Evolutionary conservation across 2,888 invertebrate genomes (phyloP), one percentile per base, ranked within the genome.

Genomic region (Ophraella communa): DNA sequence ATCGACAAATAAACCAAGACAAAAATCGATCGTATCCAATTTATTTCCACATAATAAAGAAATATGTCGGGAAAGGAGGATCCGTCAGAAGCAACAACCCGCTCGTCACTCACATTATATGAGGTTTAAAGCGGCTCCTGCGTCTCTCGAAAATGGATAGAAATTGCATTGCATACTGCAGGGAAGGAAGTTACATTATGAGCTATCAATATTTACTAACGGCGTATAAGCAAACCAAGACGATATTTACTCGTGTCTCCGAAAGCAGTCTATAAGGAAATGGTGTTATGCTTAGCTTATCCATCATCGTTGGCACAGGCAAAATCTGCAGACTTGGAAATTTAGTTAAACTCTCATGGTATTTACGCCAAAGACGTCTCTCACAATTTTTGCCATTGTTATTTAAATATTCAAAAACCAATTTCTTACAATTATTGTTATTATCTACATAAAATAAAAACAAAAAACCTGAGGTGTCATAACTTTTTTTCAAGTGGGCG

Each of bases 141-240:
- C 49, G 27, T 51, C 44, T 3, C 27, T 35, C 33, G 23, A 49
- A 58, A 49, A 58, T 58, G 23, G 58, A 60, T 52, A 53, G 52
- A 53, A 60, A 60, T 52, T 60, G 58, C 62, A 53, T n/a, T 24
- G 54, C 58, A 62, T 30, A 54, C 58, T 58, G 61, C 39, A 54
- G 53, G 27, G 54, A 53, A 27, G 52, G 55, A 42, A 65, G 57
- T 65, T 58, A 65, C 42, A 62, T 65, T 58, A 58, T 58, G 33
- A 62, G 54, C 57, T 58, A 65, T 62, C 65, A 62, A 65, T 65
- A 65, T 65, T 65, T 65, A 62, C 65, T 53, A 54, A 65, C 53
- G 62, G 53, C 56, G 58, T 53, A 58, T 58, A 49, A 65, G 65
- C 51, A 62, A 65, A 58, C 65, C 53, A 58, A 65, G 51, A 42